These are phyloP conservation scores for Dufourea novaeangliae DNA, from an alignment of 1,140 invertebrate genomes.

Conservation along the genomic window DNA sequence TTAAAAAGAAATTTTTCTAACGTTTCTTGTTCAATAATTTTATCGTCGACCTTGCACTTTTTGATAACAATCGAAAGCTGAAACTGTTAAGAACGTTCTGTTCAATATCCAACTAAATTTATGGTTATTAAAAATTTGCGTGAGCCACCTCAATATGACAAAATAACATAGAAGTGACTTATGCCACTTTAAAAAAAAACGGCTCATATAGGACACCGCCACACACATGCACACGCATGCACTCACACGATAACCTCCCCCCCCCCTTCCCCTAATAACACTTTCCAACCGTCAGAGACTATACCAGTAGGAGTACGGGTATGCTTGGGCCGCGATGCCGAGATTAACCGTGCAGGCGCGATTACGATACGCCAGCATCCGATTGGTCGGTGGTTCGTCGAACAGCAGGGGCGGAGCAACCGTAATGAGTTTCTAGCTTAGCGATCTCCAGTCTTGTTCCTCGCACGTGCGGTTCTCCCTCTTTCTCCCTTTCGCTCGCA, in stretches of 20 bases:
- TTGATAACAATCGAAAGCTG: too few species aligned
- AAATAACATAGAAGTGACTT: too few species aligned
- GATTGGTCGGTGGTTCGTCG: slow-evolving; percentile 78
- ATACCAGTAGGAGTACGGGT: slow-evolving; percentile 37
- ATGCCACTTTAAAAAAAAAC: too few species aligned
- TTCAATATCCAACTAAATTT: too few species aligned
- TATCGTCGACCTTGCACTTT: too few species aligned
- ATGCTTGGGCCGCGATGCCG: slow-evolving; percentile 72
- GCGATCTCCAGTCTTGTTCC: slow-evolving; percentile 64
- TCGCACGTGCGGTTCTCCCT: slow-evolving; percentile 42
- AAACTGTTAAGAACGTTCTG: too few species aligned
- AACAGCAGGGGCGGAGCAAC: slow-evolving; percentile 79
- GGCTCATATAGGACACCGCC: too few species aligned
- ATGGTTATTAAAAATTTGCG: too few species aligned
- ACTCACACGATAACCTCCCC: neutral
- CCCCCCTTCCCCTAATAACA: slow-evolving; percentile 53
- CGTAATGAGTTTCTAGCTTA: slow-evolving; percentile 81
- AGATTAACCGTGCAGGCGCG: slow-evolving; percentile 80
- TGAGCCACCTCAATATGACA: too few species aligned
- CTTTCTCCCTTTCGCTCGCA: slow-evolving; percentile 11
- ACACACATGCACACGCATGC: neutral
- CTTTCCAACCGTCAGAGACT: slow-evolving; percentile 17
- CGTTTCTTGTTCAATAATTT: too few species aligned
- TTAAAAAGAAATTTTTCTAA: too few species aligned
- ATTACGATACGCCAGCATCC: slow-evolving; percentile 79